Percentiles rank a stretch among this genome's conserved stretches.
These are phyloP conservation scores for Sphyrna mokarran DNA, from an alignment of 2,113 vertebrate genomes.

Conservation along the genomic window DNA sequence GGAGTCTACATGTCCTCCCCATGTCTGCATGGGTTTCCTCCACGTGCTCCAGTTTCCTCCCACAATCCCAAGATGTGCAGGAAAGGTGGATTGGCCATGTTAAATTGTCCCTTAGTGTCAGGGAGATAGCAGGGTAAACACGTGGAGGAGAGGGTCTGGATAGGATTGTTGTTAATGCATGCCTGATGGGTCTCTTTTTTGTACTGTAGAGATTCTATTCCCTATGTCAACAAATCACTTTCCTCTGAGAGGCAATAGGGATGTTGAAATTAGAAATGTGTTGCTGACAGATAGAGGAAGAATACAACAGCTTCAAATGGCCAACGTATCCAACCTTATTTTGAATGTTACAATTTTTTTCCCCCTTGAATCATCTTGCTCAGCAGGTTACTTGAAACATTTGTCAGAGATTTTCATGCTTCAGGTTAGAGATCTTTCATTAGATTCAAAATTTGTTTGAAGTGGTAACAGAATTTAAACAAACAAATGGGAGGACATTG, in stretches of 20 bases:
- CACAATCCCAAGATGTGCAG: no score
- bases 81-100: no score
- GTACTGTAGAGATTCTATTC: no score
- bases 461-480: not conserved
- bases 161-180: no score
- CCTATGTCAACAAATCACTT: not conserved
- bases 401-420: not conserved
- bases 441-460: not conserved
- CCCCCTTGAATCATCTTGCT: not conserved
- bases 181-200: no score
- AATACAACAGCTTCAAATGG: not conserved
- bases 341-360: not conserved
- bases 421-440: not conserved
- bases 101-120: no score
- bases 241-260: not conserved
- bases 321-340: not conserved
- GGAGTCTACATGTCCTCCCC: no score
- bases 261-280: not conserved
- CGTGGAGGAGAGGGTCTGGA: no score
- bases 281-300: not conserved
- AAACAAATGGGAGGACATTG: not conserved
- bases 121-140: no score
- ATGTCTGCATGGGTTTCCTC: no score
- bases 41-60: no score
- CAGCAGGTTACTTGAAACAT: not conserved